phyloP scores from a whole-genome alignment of 2,888 invertebrate species.

The Macrophya annulata region DNA sequence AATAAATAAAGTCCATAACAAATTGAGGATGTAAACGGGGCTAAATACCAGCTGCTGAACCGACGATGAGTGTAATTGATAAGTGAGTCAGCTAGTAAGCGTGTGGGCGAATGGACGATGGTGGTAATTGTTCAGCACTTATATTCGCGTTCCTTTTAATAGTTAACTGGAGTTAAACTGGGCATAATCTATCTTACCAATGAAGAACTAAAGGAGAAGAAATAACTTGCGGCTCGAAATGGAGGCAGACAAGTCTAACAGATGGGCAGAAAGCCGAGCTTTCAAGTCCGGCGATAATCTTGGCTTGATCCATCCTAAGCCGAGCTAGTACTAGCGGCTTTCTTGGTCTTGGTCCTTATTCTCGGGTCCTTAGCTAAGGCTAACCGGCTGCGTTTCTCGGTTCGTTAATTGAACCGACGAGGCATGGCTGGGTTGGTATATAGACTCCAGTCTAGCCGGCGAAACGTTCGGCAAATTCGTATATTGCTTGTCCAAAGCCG shows the following conservation, averaged over 20 bases:
- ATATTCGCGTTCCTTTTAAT: conserved; percentile 4
- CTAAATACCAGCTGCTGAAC: conserved; percentile 29
- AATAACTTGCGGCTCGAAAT: conserved; percentile 8
- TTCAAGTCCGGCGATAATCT: conserved; percentile 68
- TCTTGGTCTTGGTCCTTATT: conserved; percentile 57
- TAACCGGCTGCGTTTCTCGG: conserved; percentile 40
- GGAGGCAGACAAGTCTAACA: conserved; percentile 60
- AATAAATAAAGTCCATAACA: conserved; percentile 7
- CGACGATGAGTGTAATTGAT: conserved; percentile 6
- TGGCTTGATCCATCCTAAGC: conserved; percentile 66
- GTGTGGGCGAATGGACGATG: background rate
- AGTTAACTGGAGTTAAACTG: conserved; percentile 19
- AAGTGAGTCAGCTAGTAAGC: background rate
- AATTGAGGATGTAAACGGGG: background rate
- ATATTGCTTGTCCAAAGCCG: background rate
- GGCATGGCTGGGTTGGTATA: background rate
- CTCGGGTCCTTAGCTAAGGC: conserved; percentile 45
- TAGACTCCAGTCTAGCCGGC: background rate
- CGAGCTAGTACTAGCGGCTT: conserved; percentile 66
- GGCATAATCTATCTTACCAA: background rate
- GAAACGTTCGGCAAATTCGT: conserved; percentile 22
- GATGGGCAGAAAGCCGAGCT: conserved; percentile 30
- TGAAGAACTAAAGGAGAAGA: background rate
- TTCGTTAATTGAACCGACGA: conserved; percentile 55
- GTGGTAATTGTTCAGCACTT: conserved; percentile 2